These are phyloP conservation scores for Eublepharis macularius DNA, from an alignment of 2,113 vertebrate species.

Conservation along the genomic window DNA sequence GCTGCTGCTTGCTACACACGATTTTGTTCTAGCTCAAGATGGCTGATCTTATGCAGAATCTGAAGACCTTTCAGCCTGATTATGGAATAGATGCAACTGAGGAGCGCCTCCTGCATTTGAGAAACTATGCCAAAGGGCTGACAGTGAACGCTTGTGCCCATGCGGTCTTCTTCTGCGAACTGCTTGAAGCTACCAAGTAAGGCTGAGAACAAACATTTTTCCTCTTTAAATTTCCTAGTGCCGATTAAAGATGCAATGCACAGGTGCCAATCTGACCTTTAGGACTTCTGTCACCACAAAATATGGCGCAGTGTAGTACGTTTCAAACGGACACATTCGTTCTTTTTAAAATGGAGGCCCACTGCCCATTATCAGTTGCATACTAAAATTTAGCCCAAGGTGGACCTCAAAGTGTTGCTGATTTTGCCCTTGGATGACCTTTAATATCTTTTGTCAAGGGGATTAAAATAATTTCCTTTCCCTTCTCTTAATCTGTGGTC, in stretches of 20 bases:
- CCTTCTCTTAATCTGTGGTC: neutral
- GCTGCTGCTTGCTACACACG: neutral
- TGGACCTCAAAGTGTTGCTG: neutral
- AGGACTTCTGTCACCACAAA: neutral
- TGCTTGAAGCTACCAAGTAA: slow-evolving; percentile 71
- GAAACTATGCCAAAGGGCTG: slow-evolving; percentile 56
- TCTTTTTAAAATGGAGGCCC: neutral
- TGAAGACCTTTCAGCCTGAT: slow-evolving; percentile 70
- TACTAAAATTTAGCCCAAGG: neutral
- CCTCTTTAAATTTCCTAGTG: neutral
- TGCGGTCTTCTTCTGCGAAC: slow-evolving; percentile 73
- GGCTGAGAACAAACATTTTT: neutral
- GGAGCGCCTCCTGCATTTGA: slow-evolving; percentile 53
- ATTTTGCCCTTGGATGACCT: neutral
- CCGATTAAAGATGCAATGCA: neutral
- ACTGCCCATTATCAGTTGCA: neutral
- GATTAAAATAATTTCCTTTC: too few species aligned
- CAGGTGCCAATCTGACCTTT: neutral
- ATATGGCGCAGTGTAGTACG: neutral
- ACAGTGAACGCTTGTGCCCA: slow-evolving; percentile 72
- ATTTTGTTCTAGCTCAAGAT: slow-evolving; percentile 22
- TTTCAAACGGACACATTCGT: neutral
- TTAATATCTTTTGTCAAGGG: neutral
- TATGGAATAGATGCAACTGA: slow-evolving; percentile 60
- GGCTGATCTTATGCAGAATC: slow-evolving; percentile 52